Evolutionary conservation across 2,113 vertebrate species (phyloP).

Genomic region (Indicator maculatus): DNA sequence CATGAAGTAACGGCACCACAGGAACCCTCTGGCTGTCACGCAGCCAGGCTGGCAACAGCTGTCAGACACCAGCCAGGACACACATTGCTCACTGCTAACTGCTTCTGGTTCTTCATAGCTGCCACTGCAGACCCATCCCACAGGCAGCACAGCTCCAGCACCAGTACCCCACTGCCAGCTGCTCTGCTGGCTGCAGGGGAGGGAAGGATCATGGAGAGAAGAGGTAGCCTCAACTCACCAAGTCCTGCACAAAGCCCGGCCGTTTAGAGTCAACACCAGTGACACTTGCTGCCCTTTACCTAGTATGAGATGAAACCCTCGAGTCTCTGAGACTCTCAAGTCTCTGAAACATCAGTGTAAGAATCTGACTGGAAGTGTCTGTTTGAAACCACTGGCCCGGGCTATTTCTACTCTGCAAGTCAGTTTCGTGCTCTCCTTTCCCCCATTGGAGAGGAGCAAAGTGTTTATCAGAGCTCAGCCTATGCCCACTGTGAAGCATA

Average conservation of each 20-base stretch:
- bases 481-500: rapidly evolving
- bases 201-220: neutral
- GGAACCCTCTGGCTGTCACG: neutral
- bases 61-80: neutral
- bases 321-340: neutral
- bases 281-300: neutral
- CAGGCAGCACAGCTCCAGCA: neutral
- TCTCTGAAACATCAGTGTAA: neutral
- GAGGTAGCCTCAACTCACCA: neutral
- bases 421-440: neutral
- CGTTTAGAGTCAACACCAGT: neutral
- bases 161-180: rapidly evolving
- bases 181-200: neutral
- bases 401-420: neutral
- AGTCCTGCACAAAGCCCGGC: neutral
- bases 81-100: neutral
- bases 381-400: neutral
- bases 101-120: neutral
- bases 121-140: neutral
- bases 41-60: neutral
- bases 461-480: neutral
- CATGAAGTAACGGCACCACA: neutral
- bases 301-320: neutral
- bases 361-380: neutral
- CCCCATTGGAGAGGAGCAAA: neutral